Evolutionary conservation across 1,140 invertebrate species (phyloP), one percentile per base, ranked within the genome.

Genomic region (Brachionus sp.): DNA sequence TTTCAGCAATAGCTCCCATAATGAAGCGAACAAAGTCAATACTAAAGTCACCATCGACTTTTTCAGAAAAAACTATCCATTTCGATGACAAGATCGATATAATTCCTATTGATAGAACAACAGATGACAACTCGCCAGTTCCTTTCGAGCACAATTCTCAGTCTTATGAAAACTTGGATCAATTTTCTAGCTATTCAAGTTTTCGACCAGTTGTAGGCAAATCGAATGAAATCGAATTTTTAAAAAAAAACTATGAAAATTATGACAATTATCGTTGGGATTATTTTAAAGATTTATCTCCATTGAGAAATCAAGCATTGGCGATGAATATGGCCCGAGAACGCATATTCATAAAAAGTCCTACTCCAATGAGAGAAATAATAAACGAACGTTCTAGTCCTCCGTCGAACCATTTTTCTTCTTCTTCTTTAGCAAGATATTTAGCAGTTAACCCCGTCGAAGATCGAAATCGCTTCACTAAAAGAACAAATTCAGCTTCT

Each of bases 311-410:
- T 12, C 33, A 70, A 7, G 2, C 66, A 70, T 23, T 39, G 13
- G 35, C 13, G 16, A 39, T 10, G 16, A 53, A 53, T 53, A 16
- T 6, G 2, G 6, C 50, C n/a, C 37, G 66, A 39, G 66, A 70
- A 19, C 66, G 77, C 19, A 62, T 57, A 9, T 80, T 80, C 57
- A 25, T 80, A 19, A 80, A 80, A 13, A 80, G 77, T 13, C 77
- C 77, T 12, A 80, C 77, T 42, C 77, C 77, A 42, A 66, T 44
- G 33, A 64, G 77, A 80, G 77, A 80, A 80, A 80, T 80, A 42
- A 12, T 62, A 13, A 19, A 53, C 25, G 6, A 29, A 25, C 73
- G 13, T 7, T 12, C 25, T 9, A 78, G 29, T 16, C 75, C 75
- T 70, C 66, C 66, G 25, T 46, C 12, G 39, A 23, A 19, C n/a